Evolutionary conservation across 2,113 vertebrate species (phyloP).

Genomic region (Cyprinodon variegatus): DNA sequence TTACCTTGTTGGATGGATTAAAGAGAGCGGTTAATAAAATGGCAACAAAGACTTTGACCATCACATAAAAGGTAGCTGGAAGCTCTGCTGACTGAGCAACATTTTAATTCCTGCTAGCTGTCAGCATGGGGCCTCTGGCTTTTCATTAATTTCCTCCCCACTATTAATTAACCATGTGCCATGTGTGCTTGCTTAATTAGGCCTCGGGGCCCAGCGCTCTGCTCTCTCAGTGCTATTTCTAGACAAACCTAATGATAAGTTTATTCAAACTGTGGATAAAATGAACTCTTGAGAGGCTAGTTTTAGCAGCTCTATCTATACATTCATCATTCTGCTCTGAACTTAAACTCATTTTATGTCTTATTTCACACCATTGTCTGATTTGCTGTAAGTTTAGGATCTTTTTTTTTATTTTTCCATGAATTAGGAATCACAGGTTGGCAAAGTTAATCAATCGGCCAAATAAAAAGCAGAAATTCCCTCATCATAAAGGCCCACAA

Average conservation of each 20-base stretch:
- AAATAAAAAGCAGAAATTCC: too few species aligned
- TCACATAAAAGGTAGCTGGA: conserved; percentile 62
- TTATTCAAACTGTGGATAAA: conserved; percentile 46
- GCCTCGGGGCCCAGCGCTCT: conserved; percentile 57
- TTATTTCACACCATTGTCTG: too few species aligned
- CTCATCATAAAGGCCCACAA: too few species aligned
- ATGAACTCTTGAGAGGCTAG: conserved; percentile 31
- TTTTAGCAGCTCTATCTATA: conserved; percentile 28
- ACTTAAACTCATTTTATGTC: not conserved
- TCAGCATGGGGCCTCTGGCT: conserved; percentile 62
- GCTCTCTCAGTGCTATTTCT: conserved; percentile 63
- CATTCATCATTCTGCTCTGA: conserved; percentile 2
- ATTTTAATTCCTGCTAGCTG: conserved; percentile 64
- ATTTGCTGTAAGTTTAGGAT: too few species aligned
- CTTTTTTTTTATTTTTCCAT: too few species aligned
- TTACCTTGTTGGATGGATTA: conserved; percentile 31
- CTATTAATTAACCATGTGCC: conserved; percentile 73
- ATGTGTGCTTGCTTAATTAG: conserved; percentile 71
- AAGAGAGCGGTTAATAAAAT: conserved; percentile 41
- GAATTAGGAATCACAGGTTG: too few species aligned
- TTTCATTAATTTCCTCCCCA: conserved; percentile 67
- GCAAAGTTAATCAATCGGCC: too few species aligned
- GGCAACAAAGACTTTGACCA: conserved; percentile 61
- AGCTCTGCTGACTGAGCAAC: conserved; percentile 60
- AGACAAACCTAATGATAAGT: conserved; percentile 69